Percentiles rank a stretch among this genome's conserved stretches.
phyloP scores from a whole-genome alignment of 2,888 invertebrate genomes.

The Volucella inflata region DNA sequence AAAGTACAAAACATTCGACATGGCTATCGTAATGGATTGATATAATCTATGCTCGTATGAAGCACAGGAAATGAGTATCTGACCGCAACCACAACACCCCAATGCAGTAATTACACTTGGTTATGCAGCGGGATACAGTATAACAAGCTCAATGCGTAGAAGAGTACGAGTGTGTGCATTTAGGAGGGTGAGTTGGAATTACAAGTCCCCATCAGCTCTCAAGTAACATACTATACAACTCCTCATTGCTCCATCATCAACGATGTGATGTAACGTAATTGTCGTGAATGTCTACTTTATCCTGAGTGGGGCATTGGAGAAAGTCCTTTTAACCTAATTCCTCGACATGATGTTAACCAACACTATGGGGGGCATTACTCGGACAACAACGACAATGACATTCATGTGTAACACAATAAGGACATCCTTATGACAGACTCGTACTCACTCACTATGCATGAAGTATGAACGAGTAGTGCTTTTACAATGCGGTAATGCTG shows the following conservation, averaged over 20 bases:
- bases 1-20: slow-evolving; percentile 6
- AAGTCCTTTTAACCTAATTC: slow-evolving; percentile 70
- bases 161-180: neutral
- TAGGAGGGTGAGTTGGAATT: neutral
- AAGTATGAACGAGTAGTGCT: neutral
- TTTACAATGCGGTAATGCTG: slow-evolving; percentile 19
- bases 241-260: slow-evolving; percentile 12
- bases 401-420: slow-evolving; percentile 68
- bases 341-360: slow-evolving; percentile 57
- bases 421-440: slow-evolving; percentile 53
- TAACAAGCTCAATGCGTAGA: neutral
- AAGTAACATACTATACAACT: slow-evolving; percentile 4
- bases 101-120: slow-evolving; percentile 32
- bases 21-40: slow-evolving; percentile 15
- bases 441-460: neutral
- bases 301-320: slow-evolving; percentile 9
- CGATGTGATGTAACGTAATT: slow-evolving; percentile 59
- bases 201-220: slow-evolving; percentile 1
- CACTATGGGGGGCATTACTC: slow-evolving; percentile 47
- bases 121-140: neutral
- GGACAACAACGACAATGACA: slow-evolving; percentile 2
- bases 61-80: neutral
- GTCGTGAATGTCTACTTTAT: slow-evolving; percentile 37
- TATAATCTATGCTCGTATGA: neutral
- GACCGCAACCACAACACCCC: neutral